phyloP scores from a whole-genome alignment of 1,140 invertebrate genomes.

The Aphidius ervi region DNA sequence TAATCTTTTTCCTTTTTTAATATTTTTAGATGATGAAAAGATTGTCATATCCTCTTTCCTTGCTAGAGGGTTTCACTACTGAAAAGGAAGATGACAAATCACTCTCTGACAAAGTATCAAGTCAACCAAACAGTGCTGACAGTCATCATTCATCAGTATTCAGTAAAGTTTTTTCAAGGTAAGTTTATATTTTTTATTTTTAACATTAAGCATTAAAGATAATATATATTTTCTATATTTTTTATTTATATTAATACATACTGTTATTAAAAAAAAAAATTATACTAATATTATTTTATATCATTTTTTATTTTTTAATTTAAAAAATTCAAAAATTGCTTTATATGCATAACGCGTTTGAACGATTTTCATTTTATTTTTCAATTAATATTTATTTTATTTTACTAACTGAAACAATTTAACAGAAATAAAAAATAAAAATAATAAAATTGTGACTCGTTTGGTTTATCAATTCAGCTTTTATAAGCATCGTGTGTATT shows the following conservation, averaged over 20 bases:
- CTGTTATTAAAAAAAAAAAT: too few relatives aligned
- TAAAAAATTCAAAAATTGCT: neutral
- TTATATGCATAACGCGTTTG: conserved; percentile 15
- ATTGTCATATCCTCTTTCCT: conserved; percentile 85
- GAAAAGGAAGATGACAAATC: conserved; percentile 58
- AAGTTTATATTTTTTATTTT: conserved; percentile 29
- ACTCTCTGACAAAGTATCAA: conserved; percentile 46
- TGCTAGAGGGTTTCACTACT: conserved; percentile 82
- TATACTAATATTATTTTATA: neutral
- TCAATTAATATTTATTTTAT: conserved; percentile 5
- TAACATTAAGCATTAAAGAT: too few relatives aligned
- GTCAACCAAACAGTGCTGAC: conserved; percentile 62
- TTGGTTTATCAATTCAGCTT: conserved; percentile 16
- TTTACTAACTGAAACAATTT: too few relatives aligned
- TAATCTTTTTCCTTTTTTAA: conserved; percentile 13
- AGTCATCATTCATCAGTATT: conserved; percentile 72
- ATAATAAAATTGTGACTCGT: conserved; percentile 4
- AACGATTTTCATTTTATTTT: conserved; percentile 10
- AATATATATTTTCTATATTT: conserved; percentile 2
- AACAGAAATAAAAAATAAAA: too few relatives aligned
- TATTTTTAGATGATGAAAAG: conserved; percentile 76
- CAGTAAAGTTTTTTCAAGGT: conserved; percentile 88
- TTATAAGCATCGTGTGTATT: neutral
- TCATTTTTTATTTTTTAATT: conserved; percentile 24
- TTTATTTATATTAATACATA: too few relatives aligned